Evolutionary conservation across 2,888 invertebrate genomes (phyloP).

Genomic region (Sepioteuthis lessoniana): DNA sequence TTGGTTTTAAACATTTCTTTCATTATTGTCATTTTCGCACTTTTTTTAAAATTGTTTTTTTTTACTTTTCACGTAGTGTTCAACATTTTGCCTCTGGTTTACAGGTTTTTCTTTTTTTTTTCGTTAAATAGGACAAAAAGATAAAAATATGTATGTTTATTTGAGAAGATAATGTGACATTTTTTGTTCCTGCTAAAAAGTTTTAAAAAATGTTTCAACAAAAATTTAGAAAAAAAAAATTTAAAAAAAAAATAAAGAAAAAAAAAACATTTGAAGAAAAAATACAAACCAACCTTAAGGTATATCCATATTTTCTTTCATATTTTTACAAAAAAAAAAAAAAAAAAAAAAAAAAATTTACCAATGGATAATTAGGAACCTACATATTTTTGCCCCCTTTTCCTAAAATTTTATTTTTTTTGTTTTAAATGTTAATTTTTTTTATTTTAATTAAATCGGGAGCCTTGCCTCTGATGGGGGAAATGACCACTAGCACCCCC

Average conservation of each 20-base stretch:
- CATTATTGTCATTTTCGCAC: no score
- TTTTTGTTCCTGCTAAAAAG: background rate
- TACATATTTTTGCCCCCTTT: slow-evolving; percentile 7
- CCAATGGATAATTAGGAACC: background rate
- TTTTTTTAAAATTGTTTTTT: background rate
- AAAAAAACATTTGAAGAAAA: background rate
- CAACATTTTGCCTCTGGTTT: background rate
- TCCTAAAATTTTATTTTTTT: background rate
- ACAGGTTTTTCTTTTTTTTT: background rate
- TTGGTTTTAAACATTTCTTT: background rate
- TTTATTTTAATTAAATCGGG: background rate
- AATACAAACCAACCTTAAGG: slow-evolving; percentile 33
- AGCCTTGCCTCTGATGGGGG: background rate
- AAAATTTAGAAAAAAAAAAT: background rate
- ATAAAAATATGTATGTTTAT: slow-evolving; percentile 2
- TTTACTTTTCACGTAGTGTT: background rate
- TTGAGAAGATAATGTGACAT: background rate
- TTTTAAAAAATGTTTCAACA: background rate
- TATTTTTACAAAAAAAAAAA: background rate
- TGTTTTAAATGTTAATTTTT: background rate
- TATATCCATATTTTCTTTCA: background rate
- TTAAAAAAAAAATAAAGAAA: background rate
- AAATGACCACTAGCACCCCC: background rate
- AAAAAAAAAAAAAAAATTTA: background rate
- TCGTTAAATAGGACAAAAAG: background rate